Base-by-base conservation (phyloP, 2,888 invertebrate species). In the Hartigia nigra region DNA sequence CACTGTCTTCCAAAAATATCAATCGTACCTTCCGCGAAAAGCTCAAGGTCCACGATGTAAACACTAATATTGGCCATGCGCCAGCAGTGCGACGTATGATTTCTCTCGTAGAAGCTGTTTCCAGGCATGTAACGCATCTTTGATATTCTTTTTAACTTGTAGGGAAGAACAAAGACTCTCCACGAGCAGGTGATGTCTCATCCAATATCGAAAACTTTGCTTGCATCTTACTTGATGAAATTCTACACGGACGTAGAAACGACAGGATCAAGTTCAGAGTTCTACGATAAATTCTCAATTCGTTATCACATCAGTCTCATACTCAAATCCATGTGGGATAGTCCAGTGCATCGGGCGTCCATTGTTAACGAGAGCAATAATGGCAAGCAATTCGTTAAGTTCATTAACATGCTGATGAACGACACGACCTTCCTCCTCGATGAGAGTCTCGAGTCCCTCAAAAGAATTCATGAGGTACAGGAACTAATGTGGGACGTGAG, bases 281-380 rank as follows among this genome's bases (percentile, higher is more conserved):
- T 99, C 93, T 99, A 99, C 90, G 99, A 99, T 92, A 99, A 99
- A 93, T 99, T 99, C 92, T 98, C 98, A 14, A 99, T 99, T 87
- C 95, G 99, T 79, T 98, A 98, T 93, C 98, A 99, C 91, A 98
- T 99, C 91, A 98, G 98, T 92, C 95, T 99, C 90, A 98, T 99
- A 88, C 94, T 99, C 86, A 98, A 98, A 92, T 95, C 96, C 76
- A 96, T 99, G 96, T 99, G 99, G 99, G 96, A 96, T 80, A 96
- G 97, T 88, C 96, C 97, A 23, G 94, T 96, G 74, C 99, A 99
- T 89, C 94, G 96, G 80, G 93, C 96, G 91, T 96, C 97, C 32
- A 95, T 99, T 86, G 95, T 98, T 81, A 96, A 96, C 84, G 98
- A 98, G 92, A 98, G 99, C 31, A 95, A 96, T 81, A 95, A 95